These are phyloP conservation scores for Platycheirus rosarum DNA, from an alignment of 2,888 invertebrate genomes.

Conservation along the genomic window DNA sequence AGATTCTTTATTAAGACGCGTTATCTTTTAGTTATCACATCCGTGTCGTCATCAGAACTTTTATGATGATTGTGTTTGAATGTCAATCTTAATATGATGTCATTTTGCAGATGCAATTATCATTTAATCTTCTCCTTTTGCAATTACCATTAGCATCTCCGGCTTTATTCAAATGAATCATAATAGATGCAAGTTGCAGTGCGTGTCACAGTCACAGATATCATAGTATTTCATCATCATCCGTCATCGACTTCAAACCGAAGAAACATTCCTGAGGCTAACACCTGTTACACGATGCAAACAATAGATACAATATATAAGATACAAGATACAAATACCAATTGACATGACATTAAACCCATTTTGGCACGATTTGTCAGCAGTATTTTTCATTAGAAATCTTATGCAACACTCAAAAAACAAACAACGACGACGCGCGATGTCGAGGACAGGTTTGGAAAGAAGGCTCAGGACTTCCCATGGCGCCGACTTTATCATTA, in stretches of 20 bases:
- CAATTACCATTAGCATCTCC: slow-evolving; percentile 40
- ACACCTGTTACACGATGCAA: slow-evolving; percentile 15
- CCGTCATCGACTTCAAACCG: not conserved
- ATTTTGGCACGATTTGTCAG: slow-evolving; percentile 36
- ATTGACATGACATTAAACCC: slow-evolving; percentile 36
- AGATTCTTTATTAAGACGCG: slow-evolving; percentile 38
- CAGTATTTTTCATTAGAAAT: slow-evolving; percentile 3
- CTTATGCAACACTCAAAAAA: slow-evolving; percentile 10
- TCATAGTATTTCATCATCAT: slow-evolving; percentile 1
- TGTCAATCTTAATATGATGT: slow-evolving; percentile 49
- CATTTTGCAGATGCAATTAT: slow-evolving; percentile 34
- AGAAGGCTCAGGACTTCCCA: not conserved
- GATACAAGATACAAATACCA: slow-evolving; percentile 5
- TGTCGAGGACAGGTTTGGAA: slow-evolving; percentile 9
- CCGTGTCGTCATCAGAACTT: slow-evolving; percentile 26
- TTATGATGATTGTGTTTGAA: slow-evolving; percentile 9
- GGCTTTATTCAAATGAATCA: slow-evolving; percentile 59
- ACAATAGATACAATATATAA: slow-evolving; percentile 17
- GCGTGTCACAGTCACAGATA: not conserved
- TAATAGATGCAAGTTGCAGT: slow-evolving; percentile 12
- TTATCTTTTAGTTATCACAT: slow-evolving; percentile 31
- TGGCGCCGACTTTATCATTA: slow-evolving; percentile 49
- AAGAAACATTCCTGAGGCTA: slow-evolving; percentile 25
- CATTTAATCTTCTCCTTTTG: slow-evolving; percentile 42
- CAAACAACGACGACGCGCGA: not conserved